Conservation (phyloP, 2,888 invertebrate species). For the Amphipoea lucens region DNA sequence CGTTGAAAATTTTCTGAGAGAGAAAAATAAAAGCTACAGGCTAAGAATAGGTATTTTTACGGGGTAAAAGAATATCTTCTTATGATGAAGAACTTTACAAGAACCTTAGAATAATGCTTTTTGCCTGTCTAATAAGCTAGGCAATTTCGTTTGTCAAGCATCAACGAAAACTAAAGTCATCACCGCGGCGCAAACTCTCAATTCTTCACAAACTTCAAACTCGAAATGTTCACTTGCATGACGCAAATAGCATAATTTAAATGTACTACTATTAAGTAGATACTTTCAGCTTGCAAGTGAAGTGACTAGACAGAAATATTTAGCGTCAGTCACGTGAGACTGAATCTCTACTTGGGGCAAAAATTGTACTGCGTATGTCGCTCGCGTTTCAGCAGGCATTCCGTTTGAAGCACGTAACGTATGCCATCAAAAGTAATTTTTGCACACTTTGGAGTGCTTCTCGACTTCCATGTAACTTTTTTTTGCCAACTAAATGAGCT, state of each 20-base stretch:
- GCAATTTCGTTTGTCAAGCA: not conserved
- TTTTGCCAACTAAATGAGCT: not conserved
- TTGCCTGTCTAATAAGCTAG: not conserved
- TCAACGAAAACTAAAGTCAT: not conserved
- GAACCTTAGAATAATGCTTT: not conserved
- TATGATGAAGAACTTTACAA: not conserved
- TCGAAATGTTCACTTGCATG: not conserved
- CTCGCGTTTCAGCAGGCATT: constrained; percentile 27
- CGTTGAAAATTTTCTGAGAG: no score
- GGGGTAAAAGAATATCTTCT: not conserved
- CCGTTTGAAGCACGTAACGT: not conserved
- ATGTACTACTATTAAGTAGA: not conserved
- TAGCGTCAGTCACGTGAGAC: not conserved
- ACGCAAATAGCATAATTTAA: not conserved
- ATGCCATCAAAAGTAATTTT: constrained; percentile 5
- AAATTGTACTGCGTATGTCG: constrained; percentile 31
- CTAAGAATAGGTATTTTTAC: no score
- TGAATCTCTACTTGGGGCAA: constrained; percentile 8
- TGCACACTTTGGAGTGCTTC: not conserved
- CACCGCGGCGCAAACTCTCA: not conserved
- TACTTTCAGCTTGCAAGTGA: not conserved
- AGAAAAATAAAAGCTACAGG: no score
- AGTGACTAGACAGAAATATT: constrained; percentile 33
- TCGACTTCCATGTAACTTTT: not conserved
- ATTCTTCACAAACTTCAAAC: not conserved